phyloP scores from a whole-genome alignment of 1,140 invertebrate genomes.

The Polypedilum vanderplanki region DNA sequence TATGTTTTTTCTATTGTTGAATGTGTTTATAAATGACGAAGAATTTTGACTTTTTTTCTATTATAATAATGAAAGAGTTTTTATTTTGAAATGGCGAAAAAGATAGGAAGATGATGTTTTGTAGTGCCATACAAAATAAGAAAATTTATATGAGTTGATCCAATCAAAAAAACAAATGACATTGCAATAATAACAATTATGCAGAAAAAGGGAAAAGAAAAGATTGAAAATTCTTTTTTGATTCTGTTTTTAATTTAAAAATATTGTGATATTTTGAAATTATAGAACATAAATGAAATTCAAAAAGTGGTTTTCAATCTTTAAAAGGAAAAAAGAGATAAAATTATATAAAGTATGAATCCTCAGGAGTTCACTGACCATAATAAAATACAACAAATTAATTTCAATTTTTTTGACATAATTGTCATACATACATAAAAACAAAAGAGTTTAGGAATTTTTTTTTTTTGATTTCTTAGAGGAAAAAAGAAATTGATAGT shows the following conservation, averaged over 20 bases:
- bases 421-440: no score
- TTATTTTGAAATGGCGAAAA: background rate
- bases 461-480: no score
- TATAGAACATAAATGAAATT: no score
- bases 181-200: background rate
- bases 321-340: no score
- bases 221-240: background rate
- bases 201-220: background rate
- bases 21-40: constrained; percentile 7
- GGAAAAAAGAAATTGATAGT: no score
- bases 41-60: background rate
- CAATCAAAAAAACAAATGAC: background rate
- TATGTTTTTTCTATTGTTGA: constrained; percentile 45
- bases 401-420: no score
- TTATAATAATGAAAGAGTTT: background rate
- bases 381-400: no score
- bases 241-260: background rate
- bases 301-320: no score
- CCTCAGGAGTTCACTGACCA: no score
- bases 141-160: background rate
- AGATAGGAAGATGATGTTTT: background rate
- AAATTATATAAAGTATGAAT: no score
- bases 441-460: no score
- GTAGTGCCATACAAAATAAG: background rate
- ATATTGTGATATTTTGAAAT: background rate